Conservation (phyloP, 1,140 invertebrate species). For the Aphaenogaster ashmeadi region DNA sequence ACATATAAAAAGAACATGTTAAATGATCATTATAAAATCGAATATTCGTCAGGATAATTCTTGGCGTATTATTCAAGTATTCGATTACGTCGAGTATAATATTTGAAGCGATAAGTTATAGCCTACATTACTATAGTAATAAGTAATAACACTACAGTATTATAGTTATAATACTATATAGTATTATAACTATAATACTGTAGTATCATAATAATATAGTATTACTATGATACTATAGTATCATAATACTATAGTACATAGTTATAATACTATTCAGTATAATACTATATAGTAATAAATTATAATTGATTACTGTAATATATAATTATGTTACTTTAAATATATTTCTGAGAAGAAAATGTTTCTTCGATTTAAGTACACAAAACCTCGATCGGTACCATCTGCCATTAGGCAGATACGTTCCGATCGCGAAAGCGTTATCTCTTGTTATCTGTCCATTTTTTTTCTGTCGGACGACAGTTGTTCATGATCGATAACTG, state of each 20-base stretch:
- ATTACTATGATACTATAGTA: too few species aligned
- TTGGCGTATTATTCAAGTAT: too few species aligned
- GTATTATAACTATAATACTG: too few species aligned
- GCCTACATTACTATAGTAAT: not conserved
- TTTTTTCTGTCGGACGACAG: slow-evolving; percentile 88
- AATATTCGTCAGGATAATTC: not conserved
- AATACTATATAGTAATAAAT: too few species aligned
- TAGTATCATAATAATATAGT: too few species aligned
- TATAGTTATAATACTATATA: too few species aligned
- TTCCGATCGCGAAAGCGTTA: not conserved
- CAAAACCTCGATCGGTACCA: not conserved
- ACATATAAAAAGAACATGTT: not conserved
- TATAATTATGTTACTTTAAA: not conserved
- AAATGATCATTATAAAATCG: not conserved
- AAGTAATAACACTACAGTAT: too few species aligned
- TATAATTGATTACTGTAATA: too few species aligned
- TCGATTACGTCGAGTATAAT: not conserved
- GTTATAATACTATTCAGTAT: too few species aligned
- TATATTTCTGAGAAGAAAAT: not conserved
- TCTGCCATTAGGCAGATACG: not conserved
- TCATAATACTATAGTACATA: too few species aligned
- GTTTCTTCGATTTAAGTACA: not conserved
- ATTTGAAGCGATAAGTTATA: slow-evolving; percentile 5
- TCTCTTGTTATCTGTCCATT: slow-evolving; percentile 3
- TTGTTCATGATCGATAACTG: slow-evolving; percentile 99